Conservation (phyloP, 1,140 invertebrate species). For the Lepidurus apus region DNA sequence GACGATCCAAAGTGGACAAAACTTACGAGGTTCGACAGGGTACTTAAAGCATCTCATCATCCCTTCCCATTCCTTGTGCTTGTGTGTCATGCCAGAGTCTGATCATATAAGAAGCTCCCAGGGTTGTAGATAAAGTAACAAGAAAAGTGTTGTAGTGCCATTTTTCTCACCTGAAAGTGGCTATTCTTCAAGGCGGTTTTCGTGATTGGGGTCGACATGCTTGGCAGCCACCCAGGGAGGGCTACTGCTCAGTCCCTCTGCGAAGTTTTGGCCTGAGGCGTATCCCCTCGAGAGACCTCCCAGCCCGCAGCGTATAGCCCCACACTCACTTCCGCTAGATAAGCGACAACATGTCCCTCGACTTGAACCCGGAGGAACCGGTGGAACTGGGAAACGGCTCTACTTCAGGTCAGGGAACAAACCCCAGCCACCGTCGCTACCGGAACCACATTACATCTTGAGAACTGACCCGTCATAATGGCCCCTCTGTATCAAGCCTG, state of each 20-base stretch:
- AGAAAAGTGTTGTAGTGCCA: not conserved
- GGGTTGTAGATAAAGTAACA: not conserved
- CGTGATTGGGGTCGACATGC: slow-evolving; percentile 1
- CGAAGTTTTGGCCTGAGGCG: not conserved
- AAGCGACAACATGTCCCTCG: slow-evolving; percentile 17
- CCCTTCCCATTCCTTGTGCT: too few species aligned
- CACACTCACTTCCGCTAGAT: slow-evolving; percentile 2
- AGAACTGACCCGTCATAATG: not conserved
- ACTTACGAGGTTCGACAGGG: too few species aligned
- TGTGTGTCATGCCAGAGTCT: not conserved
- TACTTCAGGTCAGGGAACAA: not conserved
- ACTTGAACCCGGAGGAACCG: not conserved
- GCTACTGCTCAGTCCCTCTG: not conserved
- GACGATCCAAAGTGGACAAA: too few species aligned
- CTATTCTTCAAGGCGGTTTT: not conserved
- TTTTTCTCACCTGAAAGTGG: slow-evolving; percentile 6
- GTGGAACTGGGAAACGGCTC: not conserved
- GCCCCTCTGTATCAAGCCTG: not conserved
- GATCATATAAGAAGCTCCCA: not conserved
- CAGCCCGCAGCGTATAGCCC: not conserved
- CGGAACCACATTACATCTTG: not conserved
- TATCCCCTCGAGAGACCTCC: not conserved
- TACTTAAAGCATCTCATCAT: too few species aligned
- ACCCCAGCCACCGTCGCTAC: not conserved
- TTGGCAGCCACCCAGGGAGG: not conserved